These are phyloP conservation scores for Nestor notabilis DNA, from an alignment of 2,113 vertebrate genomes.

Conservation along the genomic window DNA sequence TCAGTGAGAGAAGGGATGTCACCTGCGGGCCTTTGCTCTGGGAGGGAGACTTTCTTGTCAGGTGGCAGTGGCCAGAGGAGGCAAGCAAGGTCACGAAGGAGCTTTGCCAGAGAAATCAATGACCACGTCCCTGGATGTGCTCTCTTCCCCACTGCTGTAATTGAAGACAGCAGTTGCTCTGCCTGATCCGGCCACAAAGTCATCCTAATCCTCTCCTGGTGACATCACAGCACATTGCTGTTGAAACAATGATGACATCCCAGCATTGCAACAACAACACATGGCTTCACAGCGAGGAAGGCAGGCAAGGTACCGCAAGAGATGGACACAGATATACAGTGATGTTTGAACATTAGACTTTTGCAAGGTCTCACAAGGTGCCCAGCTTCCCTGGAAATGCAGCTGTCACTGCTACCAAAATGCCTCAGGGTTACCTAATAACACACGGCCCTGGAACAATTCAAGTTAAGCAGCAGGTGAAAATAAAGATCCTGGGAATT, in stretches of 20 bases:
- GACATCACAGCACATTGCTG: constrained; percentile 6
- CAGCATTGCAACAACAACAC: not conserved
- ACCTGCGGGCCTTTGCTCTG: not conserved
- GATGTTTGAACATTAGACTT: not conserved
- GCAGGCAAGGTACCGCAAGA: not conserved
- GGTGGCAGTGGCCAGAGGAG: not conserved
- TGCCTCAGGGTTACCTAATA: not conserved
- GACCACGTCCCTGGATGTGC: not conserved
- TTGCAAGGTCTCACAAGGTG: not conserved
- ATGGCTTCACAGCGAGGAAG: not conserved
- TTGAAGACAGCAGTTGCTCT: constrained; percentile 39
- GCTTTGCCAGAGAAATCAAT: not conserved
- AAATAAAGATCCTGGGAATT: not conserved
- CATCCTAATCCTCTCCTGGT: constrained; percentile 22
- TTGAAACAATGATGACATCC: constrained; percentile 33
- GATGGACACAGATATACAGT: not conserved
- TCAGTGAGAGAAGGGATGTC: not conserved
- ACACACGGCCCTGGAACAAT: not conserved
- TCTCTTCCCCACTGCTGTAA: not conserved
- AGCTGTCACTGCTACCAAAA: not conserved
- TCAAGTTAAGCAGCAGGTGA: not conserved
- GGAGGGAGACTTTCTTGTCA: not conserved
- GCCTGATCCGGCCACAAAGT: constrained; percentile 21
- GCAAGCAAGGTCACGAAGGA: not conserved
- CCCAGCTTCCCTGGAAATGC: not conserved